Evolutionary conservation across 2,888 invertebrate species (phyloP), one percentile per base, ranked within the genome.

Genomic region (Chrysodeixis includens): DNA sequence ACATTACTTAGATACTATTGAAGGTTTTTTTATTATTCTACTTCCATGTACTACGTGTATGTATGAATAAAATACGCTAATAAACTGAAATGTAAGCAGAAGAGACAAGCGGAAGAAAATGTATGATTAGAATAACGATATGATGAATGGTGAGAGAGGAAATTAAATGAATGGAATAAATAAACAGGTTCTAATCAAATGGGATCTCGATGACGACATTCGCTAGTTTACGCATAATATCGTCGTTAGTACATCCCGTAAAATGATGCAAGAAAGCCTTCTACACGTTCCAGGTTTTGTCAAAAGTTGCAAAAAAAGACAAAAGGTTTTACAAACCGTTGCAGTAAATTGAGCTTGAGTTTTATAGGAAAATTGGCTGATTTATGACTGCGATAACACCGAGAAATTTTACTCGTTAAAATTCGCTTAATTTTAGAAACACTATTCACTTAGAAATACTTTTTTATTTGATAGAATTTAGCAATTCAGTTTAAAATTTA

Each of bases 101-200:
- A 10, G 46, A 20, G 46, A 20, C 46, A 20, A 20, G 12, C 20
- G 46, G n/a, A 49, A 10, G 46, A 10, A 18, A 49, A 49, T 49
- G 12, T 9, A 20, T 10, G 46, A 20, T 49, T 20, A 20, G 18
- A 20, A 10, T 18, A 20, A 18, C 46, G 18, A 49, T 49, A 8
- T 18, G 20, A 49, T 8, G 46, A 20, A 49, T 49, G 16, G 16
- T 9, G 9, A 49, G 10, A 49, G 46, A 49, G 46, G 46, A 49
- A 49, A 20, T 58, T 52, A n/a, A 26, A 16, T 32, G 14, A 26
- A 56, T 44, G 56, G 56, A 20, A 30, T 40, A 51, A 49, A 49
- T 49, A 49, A 49, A 49, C 46, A 49, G 46, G 10, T 20, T 12
- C 46, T 18, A 46, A 16, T 49, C 20, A 49, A 49, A 49, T 46